Evolutionary conservation across 1,140 invertebrate species (phyloP).

Genomic region (Hyles euphorbiae): DNA sequence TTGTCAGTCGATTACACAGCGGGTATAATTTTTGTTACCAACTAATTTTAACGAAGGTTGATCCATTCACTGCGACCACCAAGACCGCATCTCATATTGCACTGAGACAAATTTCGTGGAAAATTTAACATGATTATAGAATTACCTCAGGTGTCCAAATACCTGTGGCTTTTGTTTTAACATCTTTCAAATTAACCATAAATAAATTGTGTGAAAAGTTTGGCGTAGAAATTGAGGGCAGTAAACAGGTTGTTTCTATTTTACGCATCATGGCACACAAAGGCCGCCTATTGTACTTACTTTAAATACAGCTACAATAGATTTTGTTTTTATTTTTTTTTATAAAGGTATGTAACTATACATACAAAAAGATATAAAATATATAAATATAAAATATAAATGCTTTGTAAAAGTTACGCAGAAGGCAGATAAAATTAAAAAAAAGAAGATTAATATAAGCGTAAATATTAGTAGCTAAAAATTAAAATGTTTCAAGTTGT

Average conservation of each 20-base stretch:
- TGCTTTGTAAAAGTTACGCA: constrained; percentile 6
- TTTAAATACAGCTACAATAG: not conserved
- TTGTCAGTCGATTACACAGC: no score
- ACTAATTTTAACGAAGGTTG: constrained; percentile 3
- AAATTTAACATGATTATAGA: constrained; percentile 50
- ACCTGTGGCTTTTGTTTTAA: constrained; percentile 23
- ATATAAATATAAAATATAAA: not conserved
- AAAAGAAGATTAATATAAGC: not conserved
- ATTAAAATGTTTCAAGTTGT: no score
- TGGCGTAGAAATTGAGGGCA: constrained; percentile 9
- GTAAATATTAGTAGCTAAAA: no score
- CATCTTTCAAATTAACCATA: not conserved
- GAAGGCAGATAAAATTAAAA: not conserved
- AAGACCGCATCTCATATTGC: constrained; percentile 45
- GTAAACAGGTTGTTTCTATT: constrained; percentile 33
- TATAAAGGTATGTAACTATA: no score
- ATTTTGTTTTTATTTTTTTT: constrained; percentile 1
- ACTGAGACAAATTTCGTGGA: constrained; percentile 36
- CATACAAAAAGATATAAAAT: no score
- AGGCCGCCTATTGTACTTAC: not conserved
- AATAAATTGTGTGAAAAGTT: constrained; percentile 4
- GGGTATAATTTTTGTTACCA: not conserved
- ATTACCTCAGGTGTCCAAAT: constrained; percentile 50
- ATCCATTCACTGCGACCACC: constrained; percentile 41
- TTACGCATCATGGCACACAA: constrained; percentile 38